Percentiles rank a stretch among this genome's conserved stretches.
Conservation (phyloP, 2,113 vertebrate species). For the Loxodonta africana region DNA sequence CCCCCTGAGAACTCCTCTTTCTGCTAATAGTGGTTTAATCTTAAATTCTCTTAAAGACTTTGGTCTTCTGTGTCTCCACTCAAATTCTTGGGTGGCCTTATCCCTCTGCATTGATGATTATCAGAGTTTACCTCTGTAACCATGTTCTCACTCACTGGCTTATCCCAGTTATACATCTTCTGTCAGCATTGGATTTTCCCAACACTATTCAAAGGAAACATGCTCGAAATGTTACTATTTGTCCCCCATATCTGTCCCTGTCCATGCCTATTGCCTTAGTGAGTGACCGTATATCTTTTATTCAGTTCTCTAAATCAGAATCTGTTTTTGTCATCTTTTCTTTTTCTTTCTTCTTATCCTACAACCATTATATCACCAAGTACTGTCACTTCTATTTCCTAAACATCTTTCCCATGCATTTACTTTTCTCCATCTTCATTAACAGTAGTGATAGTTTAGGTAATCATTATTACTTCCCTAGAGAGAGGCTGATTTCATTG, state of each 20-base stretch:
- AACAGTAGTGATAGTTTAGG: neutral
- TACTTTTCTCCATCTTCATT: neutral
- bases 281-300: neutral
- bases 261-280: neutral
- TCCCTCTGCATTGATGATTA: too few species aligned
- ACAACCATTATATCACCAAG: neutral
- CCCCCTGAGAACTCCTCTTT: neutral
- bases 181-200: neutral
- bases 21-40: neutral
- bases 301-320: neutral
- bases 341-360: neutral
- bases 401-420: too few species aligned
- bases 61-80: neutral
- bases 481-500: too few species aligned
- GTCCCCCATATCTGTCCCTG: neutral
- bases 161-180: neutral
- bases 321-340: neutral
- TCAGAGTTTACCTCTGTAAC: neutral
- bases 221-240: neutral
- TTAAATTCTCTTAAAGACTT: neutral
- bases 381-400: too few species aligned
- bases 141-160: neutral
- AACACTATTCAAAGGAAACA: neutral
- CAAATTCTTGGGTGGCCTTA: neutral
- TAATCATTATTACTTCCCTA: too few species aligned